A percentile compares a stretch with the other conserved stretches of the same genome.
These are phyloP conservation scores for Catotricha subobsoleta DNA, from an alignment of 2,888 invertebrate genomes.

Conservation along the genomic window DNA sequence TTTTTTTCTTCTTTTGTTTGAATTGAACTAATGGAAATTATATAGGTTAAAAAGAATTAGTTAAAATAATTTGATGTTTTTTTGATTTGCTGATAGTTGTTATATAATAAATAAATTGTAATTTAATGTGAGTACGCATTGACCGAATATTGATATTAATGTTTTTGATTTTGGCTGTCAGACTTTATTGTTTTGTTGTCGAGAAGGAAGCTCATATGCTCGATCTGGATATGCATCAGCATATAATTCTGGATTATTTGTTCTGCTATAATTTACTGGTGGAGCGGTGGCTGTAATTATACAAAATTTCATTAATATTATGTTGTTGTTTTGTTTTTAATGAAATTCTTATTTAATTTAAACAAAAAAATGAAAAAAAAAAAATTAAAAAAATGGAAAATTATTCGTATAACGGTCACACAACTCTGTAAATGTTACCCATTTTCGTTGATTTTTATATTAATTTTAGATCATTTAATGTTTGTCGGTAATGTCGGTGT, in stretches of 20 bases:
- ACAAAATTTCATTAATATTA: neutral
- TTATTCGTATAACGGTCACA: neutral
- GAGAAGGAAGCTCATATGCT: slow-evolving; percentile 9
- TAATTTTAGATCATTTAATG: no score
- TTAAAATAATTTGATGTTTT: no score
- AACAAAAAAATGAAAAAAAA: neutral
- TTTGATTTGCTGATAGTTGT: no score
- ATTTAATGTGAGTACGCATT: no score
- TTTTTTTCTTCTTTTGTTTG: no score
- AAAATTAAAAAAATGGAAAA: neutral
- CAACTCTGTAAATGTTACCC: neutral
- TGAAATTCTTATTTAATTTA: neutral
- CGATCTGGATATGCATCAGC: slow-evolving; percentile 29
- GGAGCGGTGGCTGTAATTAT: slow-evolving; percentile 29
- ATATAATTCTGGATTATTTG: slow-evolving; percentile 23
- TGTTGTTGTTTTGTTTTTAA: neutral
- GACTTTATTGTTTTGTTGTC: slow-evolving; percentile 9
- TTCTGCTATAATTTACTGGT: slow-evolving; percentile 31
- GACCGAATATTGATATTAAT: no score
- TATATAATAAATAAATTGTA: no score
- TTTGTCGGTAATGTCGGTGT: no score
- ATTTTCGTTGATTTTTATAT: no score
- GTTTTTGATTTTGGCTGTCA: slow-evolving; percentile 6
- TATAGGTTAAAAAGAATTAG: no score
- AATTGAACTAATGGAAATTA: no score